Conservation (phyloP, 2,888 invertebrate genomes). For the Xanthia togata region DNA sequence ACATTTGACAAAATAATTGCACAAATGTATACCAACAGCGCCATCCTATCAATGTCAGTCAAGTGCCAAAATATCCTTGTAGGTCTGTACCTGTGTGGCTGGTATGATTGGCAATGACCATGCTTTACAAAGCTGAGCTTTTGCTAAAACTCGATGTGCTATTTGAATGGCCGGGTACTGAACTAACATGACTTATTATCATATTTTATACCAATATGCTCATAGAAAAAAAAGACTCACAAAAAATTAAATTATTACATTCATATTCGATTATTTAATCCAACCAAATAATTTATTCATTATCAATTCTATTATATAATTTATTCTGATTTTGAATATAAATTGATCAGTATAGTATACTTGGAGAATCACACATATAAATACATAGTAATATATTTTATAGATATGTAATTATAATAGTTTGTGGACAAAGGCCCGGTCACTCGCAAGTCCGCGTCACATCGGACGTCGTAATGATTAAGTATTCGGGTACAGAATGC, state of each 20-base stretch:
- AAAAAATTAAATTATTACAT: background rate
- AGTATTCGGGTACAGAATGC: slow-evolving; percentile 39
- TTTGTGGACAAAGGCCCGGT: slow-evolving; percentile 50
- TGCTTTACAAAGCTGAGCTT: background rate
- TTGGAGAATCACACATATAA: slow-evolving; percentile 15
- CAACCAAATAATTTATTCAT: slow-evolving; percentile 9
- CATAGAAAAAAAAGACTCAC: slow-evolving; percentile 1
- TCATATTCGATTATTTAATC: slow-evolving; percentile 21
- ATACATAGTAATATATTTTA: background rate
- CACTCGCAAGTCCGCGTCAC: slow-evolving; percentile 49
- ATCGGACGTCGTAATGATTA: slow-evolving; percentile 56
- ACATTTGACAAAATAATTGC: background rate
- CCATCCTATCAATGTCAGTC: background rate
- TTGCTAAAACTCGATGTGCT: background rate
- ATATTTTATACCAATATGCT: slow-evolving; percentile 3
- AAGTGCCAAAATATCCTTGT: background rate
- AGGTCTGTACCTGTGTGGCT: background rate
- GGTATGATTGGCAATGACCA: background rate
- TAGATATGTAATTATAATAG: background rate
- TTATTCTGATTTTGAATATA: slow-evolving; percentile 11
- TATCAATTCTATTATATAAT: slow-evolving; percentile 14
- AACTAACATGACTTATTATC: background rate
- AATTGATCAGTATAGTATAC: slow-evolving; percentile 1
- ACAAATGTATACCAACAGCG: background rate
- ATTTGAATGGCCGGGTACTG: background rate